Base-by-base conservation (phyloP, 1,140 invertebrate genomes). In the Gryllus bimaculatus region DNA sequence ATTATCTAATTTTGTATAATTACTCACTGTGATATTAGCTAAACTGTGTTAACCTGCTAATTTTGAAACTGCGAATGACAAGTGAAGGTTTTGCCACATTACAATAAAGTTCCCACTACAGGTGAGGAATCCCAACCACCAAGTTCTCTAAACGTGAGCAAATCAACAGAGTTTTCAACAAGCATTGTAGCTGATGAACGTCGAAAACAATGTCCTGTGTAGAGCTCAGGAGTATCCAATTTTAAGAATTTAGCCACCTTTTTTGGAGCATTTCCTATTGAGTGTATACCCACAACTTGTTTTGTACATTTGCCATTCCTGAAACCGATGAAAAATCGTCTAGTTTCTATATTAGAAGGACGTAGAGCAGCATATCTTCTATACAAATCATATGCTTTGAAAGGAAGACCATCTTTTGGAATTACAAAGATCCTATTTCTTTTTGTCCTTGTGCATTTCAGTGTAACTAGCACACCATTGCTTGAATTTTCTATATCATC, bases 71-170 rank as follows among this genome's bases (percentile, higher is more conserved):
- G 26, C 5, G 26, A 39, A 39, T 39, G 26, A 39, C 5, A 1
- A 39, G 26, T 2, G 26, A 39, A 39, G 5, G 26, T 39, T 39
- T 39, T 5, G 1, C 26, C 26, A 39, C 26, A n/a, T n/a, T n/a
- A n/a, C n/a, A 39, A 39, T 39, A 39, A 39, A 39, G 26, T 73
- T 73, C 81, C 80, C 8, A 80, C 81, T 73, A 82, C 78, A 18
- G 47, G 15, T 47, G 49, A 49, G 15, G 78, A 82, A 78, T 80
- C 79, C 80, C 82, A 82, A 54, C 80, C 79, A 73, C 66, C 13
- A n/a, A 15, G 66, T 73, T n/a, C n/a, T n/a, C n/a, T 73, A 73
- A 73, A 15, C 6, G 66, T 73, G 13, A 73, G n/a, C n/a, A 73
- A 73, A 73, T 73, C 66, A 6, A n/a, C 66, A 13, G 13, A 13